phyloP scores from a whole-genome alignment of 2,888 invertebrate species.

The Cephus rjabovi region DNA sequence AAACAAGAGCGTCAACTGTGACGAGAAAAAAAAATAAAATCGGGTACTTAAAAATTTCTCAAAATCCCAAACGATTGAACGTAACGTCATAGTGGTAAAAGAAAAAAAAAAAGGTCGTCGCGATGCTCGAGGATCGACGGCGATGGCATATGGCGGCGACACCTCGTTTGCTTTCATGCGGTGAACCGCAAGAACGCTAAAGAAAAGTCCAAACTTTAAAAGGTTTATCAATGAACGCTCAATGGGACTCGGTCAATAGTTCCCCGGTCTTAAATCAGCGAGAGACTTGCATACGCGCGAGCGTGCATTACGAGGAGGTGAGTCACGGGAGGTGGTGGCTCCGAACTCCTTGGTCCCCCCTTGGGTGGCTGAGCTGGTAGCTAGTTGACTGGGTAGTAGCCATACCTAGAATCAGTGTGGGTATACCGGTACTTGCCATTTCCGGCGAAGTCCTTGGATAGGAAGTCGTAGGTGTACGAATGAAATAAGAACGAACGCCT shows the following conservation, averaged over 20 bases:
- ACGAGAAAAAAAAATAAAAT: no score
- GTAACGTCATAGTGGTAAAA: background rate
- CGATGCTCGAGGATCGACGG: background rate
- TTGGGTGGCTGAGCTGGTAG: background rate
- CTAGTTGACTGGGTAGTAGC: background rate
- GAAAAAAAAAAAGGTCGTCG: background rate
- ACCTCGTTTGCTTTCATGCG: conserved; percentile 19
- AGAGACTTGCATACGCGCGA: conserved; percentile 10
- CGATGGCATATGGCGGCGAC: background rate
- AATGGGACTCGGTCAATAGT: conserved; percentile 49
- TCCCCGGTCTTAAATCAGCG: conserved; percentile 22
- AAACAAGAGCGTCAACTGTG: background rate
- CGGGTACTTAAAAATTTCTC: background rate
- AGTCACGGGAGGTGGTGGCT: background rate
- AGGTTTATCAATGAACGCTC: conserved; percentile 44
- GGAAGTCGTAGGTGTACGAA: conserved; percentile 12
- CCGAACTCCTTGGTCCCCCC: background rate
- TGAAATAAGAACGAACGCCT: conserved; percentile 11
- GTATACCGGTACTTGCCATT: conserved; percentile 2
- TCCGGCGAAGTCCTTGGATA: conserved; percentile 14
- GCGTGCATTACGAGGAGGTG: conserved; percentile 6
- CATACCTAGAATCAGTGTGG: background rate
- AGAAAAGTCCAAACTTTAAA: conserved; percentile 30
- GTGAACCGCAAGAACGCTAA: conserved; percentile 19
- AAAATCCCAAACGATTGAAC: background rate